Base-by-base conservation (phyloP, 2,797 vertebrate species). In the Gallinago stenura region DNA sequence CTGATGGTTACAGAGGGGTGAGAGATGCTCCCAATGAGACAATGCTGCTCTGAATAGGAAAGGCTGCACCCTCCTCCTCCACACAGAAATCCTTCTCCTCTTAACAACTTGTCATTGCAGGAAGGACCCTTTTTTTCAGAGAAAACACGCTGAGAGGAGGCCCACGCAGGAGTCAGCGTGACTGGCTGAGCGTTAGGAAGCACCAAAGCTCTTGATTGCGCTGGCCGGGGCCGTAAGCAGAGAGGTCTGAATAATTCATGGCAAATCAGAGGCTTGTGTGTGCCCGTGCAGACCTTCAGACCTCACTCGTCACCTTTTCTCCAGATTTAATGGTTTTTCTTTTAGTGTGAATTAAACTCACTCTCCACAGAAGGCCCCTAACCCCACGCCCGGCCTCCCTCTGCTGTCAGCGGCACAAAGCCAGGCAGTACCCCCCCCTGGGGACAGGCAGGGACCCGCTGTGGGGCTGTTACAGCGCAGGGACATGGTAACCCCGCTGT, bases 191-290 rank as follows among this genome's bases (percentile, higher is more conserved):
- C 2, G 1, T 2, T 33, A 20, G 45, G n/a, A 79, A 57, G 33
- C 41, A 22, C 58, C 8, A 30, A 61, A 70, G 33, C 10, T 65
- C 62, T 53, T 2, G 0, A 0, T 1, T 26, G 39, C 0, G 0
- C 30, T 50, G 30, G 7, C 60, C 31, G 26, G 16, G 28, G 24
- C 45, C 66, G 57, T 73, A 30, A 62, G 79, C 48, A 83, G 33
- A 83, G 53, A 15, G n/a, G 15, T 48, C 21, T 60, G 57, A 87
- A 87, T 81, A 90, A 90, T 85, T 71, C 14, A 77, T 13, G 21
- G 50, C 33, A 84, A 48, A 73, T 58, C 50, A 81, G 54, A 37
- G 48, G 77, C 37, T 56, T 48, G 10, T 2, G 17, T 28, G 15
- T 21, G 33, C 39, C 5, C 1, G 26, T 28, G 48, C 50, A 46